Evolutionary conservation across 2,888 invertebrate species (phyloP).

Genomic region (Zelleria hepariella): DNA sequence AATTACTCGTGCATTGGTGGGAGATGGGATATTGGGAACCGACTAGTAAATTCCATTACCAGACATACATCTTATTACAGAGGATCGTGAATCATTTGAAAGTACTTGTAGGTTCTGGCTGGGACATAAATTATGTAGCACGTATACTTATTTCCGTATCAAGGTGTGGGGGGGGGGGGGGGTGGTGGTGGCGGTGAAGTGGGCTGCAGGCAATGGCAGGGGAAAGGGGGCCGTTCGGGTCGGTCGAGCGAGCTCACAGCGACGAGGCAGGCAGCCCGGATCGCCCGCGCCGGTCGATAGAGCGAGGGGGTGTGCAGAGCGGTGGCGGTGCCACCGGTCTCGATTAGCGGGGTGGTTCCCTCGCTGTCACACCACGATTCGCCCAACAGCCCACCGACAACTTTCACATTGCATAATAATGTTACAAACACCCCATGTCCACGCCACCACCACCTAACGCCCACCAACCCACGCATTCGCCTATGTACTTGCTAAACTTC

Average conservation of each 20-base stretch:
- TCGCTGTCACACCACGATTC: constrained; percentile 46
- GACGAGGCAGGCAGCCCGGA: constrained; percentile 36
- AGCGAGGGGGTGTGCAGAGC: constrained; percentile 56
- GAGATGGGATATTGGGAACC: too few relatives aligned
- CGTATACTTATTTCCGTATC: constrained; percentile 22
- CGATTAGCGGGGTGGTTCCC: constrained; percentile 58
- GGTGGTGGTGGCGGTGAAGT: constrained; percentile 11
- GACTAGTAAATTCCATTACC: neutral
- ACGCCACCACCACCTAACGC: constrained; percentile 13
- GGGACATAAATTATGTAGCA: constrained; percentile 15
- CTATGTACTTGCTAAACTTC: neutral
- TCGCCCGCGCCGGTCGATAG: constrained; percentile 67
- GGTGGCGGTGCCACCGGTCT: constrained; percentile 31
- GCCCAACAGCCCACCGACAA: constrained; percentile 33
- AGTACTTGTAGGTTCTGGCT: neutral
- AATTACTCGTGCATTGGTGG: too few relatives aligned
- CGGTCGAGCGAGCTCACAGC: constrained; percentile 26
- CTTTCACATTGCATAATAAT: constrained; percentile 51
- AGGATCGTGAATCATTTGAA: neutral
- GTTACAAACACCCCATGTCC: constrained; percentile 34
- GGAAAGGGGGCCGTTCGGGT: constrained; percentile 28
- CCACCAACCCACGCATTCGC: neutral
- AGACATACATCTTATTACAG: neutral
- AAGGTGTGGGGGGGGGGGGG: constrained; percentile 20
- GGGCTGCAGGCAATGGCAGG: constrained; percentile 13